A percentile compares a stretch with the other conserved stretches of the same genome.
Evolutionary conservation across 2,888 invertebrate species (phyloP).

Genomic region (Lasioglossum vierecki): DNA sequence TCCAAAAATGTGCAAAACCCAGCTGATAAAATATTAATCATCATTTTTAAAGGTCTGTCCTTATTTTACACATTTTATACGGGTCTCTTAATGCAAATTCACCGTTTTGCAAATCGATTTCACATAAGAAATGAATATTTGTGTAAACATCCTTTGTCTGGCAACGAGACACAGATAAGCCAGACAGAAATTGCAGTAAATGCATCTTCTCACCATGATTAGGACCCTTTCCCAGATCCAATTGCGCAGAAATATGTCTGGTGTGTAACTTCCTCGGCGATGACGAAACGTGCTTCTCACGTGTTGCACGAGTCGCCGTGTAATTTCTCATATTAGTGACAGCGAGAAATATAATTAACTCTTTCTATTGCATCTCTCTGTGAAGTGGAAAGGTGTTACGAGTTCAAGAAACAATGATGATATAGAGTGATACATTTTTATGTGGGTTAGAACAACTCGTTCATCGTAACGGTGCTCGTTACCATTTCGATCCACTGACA

Average conservation of each 20-base stretch:
- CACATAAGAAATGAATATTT: background rate
- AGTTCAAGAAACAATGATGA: constrained; percentile 8
- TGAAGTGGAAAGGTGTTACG: background rate
- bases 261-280: constrained; percentile 46
- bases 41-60: too few relatives aligned
- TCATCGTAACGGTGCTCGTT: background rate
- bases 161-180: background rate
- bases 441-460: background rate
- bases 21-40: too few relatives aligned
- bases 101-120: too few relatives aligned
- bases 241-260: constrained; percentile 42
- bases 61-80: too few relatives aligned
- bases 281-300: constrained; percentile 45
- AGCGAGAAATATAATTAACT: constrained; percentile 19
- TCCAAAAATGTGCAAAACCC: too few relatives aligned
- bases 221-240: constrained; percentile 38
- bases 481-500: background rate
- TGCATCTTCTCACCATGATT: constrained; percentile 8
- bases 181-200: background rate
- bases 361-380: background rate
- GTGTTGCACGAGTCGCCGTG: constrained; percentile 24
- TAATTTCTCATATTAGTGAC: constrained; percentile 42
- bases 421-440: background rate
- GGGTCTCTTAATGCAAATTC: too few relatives aligned
- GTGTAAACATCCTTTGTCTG: background rate